These are phyloP conservation scores for Rallus crepitans DNA, from an alignment of 2,797 vertebrate species.

Conservation along the genomic window DNA sequence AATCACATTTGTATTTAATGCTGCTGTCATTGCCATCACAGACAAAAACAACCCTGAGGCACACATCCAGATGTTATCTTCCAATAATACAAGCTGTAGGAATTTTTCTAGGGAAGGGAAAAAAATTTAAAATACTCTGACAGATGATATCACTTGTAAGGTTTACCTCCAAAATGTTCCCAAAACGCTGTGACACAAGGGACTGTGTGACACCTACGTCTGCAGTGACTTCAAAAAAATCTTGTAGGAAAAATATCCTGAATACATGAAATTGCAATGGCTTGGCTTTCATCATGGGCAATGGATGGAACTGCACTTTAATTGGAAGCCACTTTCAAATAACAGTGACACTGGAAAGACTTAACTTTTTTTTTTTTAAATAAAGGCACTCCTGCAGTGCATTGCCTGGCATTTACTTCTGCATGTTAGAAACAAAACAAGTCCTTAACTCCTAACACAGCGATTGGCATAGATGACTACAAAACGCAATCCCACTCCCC, in stretches of 20 bases:
- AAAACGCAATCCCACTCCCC: not conserved
- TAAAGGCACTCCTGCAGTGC: not conserved
- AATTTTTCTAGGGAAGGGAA: constrained; percentile 1
- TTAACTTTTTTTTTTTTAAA: not conserved
- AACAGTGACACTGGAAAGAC: not conserved
- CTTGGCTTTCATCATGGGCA: constrained; percentile 27
- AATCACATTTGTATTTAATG: constrained; percentile 8
- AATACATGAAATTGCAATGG: constrained; percentile 5
- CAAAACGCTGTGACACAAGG: not conserved
- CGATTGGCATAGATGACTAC: not conserved
- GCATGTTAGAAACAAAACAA: not conserved
- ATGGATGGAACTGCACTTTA: constrained; percentile 4
- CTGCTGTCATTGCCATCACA: not conserved
- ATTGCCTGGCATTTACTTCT: not conserved
- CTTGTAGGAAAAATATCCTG: not conserved
- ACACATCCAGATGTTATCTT: not conserved
- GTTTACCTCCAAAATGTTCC: not conserved
- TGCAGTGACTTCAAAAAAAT: not conserved
- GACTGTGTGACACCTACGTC: not conserved
- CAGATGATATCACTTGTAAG: not conserved
- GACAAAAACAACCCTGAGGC: not conserved
- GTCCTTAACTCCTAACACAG: not conserved
- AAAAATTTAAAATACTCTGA: not conserved
- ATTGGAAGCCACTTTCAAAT: constrained; percentile 18
- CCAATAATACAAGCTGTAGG: not conserved